phyloP scores from a whole-genome alignment of 53 echinoderm and acorn worm species.

The Echinometra lucunter region DNA sequence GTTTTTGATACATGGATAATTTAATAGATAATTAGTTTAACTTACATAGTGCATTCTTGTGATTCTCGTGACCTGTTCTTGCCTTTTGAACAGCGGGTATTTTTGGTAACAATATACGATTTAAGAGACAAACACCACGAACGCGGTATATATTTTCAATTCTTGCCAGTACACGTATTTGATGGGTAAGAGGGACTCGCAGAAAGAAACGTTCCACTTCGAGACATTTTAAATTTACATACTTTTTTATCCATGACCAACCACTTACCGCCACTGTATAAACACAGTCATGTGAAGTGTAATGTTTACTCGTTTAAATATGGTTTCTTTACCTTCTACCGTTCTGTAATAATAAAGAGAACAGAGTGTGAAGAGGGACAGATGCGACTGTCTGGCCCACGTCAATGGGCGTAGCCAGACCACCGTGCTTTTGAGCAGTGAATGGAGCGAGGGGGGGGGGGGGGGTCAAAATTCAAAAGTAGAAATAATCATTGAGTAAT shows the following conservation, averaged over 20 bases:
- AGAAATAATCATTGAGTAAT: too few relatives aligned
- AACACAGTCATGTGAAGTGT: slow-evolving; percentile 11
- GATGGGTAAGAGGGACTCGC: not conserved
- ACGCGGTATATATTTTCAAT: not conserved
- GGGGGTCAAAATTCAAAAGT: too few relatives aligned
- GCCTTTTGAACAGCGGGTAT: not conserved
- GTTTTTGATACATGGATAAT: not conserved
- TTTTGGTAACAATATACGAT: not conserved
- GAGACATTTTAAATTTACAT: slow-evolving; percentile 19
- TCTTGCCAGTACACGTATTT: not conserved
- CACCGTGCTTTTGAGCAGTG: not conserved
- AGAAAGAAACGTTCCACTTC: not conserved
- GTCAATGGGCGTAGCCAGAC: not conserved
- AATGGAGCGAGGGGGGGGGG: too few relatives aligned
- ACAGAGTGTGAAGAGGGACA: not conserved
- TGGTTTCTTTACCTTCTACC: not conserved
- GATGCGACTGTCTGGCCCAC: not conserved
- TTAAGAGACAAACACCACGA: not conserved
- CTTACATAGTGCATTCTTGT: not conserved
- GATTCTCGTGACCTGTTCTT: not conserved
- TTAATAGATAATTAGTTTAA: not conserved
- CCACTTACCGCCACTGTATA: not conserved
- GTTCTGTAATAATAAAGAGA: not conserved
- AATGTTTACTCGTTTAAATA: not conserved
- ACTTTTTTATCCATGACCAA: not conserved